phyloP scores from a whole-genome alignment of 2,797 vertebrate genomes.

The Oreochromis mossambicus region DNA sequence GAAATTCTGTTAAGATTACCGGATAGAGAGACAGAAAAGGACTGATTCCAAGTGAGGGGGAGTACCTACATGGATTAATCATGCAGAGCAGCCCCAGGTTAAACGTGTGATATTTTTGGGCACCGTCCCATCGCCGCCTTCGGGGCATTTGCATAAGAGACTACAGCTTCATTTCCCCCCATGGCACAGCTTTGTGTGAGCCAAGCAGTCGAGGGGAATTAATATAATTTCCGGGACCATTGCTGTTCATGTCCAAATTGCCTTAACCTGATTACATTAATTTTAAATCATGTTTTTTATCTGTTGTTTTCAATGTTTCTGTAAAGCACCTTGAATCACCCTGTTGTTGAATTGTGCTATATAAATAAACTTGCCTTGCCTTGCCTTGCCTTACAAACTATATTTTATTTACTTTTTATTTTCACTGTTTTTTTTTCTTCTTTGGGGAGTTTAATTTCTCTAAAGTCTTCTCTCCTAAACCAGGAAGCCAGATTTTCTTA shows the following conservation, averaged over 20 bases:
- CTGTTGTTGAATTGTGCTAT: too few species aligned
- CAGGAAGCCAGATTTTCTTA: constrained; percentile 54
- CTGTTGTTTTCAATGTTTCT: too few species aligned
- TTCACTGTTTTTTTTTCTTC: not conserved
- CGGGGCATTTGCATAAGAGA: constrained; percentile 40
- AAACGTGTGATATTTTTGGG: constrained; percentile 51
- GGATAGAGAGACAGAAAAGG: not conserved
- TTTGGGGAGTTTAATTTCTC: not conserved
- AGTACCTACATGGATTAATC: constrained; percentile 43
- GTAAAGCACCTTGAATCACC: too few species aligned
- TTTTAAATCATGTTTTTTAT: too few species aligned
- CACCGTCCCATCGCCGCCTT: constrained; percentile 24
- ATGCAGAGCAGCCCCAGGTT: constrained; percentile 36
- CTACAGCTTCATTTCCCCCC: constrained; percentile 12
- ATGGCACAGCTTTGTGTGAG: constrained; percentile 7
- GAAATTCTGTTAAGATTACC: not conserved
- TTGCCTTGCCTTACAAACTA: too few species aligned
- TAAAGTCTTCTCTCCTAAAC: constrained; percentile 28
- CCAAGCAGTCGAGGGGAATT: constrained; percentile 23
- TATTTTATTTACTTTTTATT: constrained; percentile 25
- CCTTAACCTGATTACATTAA: constrained; percentile 16
- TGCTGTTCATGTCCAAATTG: constrained; percentile 27
- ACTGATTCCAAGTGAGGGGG: constrained; percentile 1
- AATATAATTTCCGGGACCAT: constrained; percentile 32
- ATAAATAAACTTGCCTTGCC: too few species aligned